phyloP scores from a whole-genome alignment of 2,113 vertebrate genomes.

The Gallinago media region DNA sequence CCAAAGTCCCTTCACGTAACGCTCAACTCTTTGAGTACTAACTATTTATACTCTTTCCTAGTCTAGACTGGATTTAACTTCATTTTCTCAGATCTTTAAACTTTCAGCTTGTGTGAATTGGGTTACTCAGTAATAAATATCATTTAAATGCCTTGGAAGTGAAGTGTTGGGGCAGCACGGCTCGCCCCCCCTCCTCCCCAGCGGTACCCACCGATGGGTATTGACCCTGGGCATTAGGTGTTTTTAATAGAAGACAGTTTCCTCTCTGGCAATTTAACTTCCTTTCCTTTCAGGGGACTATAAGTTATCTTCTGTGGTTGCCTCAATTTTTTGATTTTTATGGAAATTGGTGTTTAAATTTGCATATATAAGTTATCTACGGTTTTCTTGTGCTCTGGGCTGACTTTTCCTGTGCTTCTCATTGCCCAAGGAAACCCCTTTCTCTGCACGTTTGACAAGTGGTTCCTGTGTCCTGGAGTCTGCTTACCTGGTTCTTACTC shows the following conservation, averaged over 20 bases:
- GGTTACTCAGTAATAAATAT: not conserved
- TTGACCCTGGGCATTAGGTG: not conserved
- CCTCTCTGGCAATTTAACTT: not conserved
- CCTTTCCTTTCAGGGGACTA: not conserved
- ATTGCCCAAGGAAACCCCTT: not conserved
- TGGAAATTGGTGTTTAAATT: not conserved
- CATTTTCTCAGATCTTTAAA: not conserved
- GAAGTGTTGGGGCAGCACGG: not conserved
- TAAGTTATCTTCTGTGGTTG: not conserved
- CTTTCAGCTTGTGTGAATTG: not conserved
- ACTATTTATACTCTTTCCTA: not conserved
- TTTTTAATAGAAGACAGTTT: not conserved
- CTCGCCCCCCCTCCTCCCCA: not conserved
- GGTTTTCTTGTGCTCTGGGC: not conserved
- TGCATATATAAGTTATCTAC: not conserved
- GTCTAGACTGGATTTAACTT: not conserved
- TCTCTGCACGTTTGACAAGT: not conserved
- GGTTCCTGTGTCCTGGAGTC: not conserved
- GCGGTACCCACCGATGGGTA: not conserved
- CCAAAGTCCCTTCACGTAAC: rapidly evolving
- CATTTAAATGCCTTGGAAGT: not conserved
- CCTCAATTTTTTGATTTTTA: not conserved
- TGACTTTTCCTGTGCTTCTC: not conserved
- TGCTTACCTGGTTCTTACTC: not conserved
- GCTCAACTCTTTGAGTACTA: not conserved